phyloP scores from a whole-genome alignment of 2,797 vertebrate species.

The Brachyalestes nurse region DNA sequence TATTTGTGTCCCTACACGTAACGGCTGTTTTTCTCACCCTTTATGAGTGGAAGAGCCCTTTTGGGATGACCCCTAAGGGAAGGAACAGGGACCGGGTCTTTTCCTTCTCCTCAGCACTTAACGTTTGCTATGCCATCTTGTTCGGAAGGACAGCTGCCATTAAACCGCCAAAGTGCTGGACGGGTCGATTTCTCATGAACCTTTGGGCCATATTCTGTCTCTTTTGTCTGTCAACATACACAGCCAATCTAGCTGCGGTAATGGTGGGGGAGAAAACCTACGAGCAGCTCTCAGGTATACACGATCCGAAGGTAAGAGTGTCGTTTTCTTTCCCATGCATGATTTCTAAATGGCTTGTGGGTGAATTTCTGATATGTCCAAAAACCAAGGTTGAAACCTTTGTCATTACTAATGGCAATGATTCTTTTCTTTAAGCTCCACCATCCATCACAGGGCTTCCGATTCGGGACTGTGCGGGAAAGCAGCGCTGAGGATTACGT shows the following conservation, averaged over 20 bases:
- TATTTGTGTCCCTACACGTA: constrained; percentile 95
- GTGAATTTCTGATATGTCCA: background rate
- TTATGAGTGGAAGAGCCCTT: constrained; percentile 98
- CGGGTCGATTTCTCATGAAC: constrained; percentile 97
- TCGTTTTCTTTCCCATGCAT: background rate
- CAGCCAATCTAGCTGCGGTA: constrained; percentile 95
- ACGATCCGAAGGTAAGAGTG: constrained; percentile 93
- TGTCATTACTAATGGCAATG: constrained; percentile 28
- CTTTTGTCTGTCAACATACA: constrained; percentile 97
- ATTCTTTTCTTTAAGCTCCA: constrained; percentile 83
- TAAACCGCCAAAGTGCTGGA: constrained; percentile 98
- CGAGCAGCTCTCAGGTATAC: constrained; percentile 97
- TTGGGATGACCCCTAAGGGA: constrained; percentile 95
- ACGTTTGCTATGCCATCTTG: constrained; percentile 95
- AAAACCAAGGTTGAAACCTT: background rate
- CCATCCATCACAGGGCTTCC: constrained; percentile 97
- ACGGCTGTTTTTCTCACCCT: constrained; percentile 95
- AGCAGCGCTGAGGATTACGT: constrained; percentile 97
- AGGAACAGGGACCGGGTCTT: constrained; percentile 93
- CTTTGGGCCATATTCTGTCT: constrained; percentile 99
- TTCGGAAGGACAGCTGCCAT: constrained; percentile 96
- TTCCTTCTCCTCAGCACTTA: constrained; percentile 96
- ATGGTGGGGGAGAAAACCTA: constrained; percentile 99
- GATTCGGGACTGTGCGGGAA: constrained; percentile 94
- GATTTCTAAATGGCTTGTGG: background rate